Evolutionary conservation across 2,113 vertebrate genomes (phyloP).

Genomic region (Agelaius phoeniceus): DNA sequence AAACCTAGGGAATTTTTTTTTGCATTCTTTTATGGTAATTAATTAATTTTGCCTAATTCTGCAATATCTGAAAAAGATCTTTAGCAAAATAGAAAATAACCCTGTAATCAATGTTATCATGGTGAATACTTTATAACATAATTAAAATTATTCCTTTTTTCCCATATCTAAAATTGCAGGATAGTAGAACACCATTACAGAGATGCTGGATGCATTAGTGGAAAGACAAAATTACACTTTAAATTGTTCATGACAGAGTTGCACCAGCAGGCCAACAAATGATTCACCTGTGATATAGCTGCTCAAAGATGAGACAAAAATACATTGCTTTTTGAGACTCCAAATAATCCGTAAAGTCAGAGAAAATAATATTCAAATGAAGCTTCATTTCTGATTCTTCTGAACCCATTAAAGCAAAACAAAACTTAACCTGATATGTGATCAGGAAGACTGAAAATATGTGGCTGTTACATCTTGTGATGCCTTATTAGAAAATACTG

Average conservation of each 20-base stretch:
- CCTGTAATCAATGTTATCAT: neutral
- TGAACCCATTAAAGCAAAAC: neutral
- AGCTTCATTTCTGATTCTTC: conserved; percentile 25
- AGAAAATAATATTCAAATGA: conserved; percentile 7
- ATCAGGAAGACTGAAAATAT: neutral
- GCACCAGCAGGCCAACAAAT: neutral
- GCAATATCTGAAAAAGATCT: neutral
- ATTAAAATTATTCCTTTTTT: neutral
- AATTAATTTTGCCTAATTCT: neutral
- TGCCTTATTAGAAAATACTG: neutral
- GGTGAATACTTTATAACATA: neutral
- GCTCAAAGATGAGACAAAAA: neutral
- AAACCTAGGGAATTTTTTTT: neutral
- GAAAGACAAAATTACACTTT: neutral
- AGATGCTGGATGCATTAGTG: neutral
- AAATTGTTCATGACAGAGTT: conserved; percentile 2
- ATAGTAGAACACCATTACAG: neutral
- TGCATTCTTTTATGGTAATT: neutral
- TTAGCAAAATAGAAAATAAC: neutral
- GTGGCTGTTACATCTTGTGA: neutral
- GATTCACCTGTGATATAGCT: neutral
- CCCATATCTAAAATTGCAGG: neutral
- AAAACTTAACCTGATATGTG: neutral
- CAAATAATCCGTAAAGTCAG: neutral
- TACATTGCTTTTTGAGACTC: neutral